Evolutionary conservation across 2,888 invertebrate species (phyloP).

Genomic region (Cataglyphis rosenhaueri): DNA sequence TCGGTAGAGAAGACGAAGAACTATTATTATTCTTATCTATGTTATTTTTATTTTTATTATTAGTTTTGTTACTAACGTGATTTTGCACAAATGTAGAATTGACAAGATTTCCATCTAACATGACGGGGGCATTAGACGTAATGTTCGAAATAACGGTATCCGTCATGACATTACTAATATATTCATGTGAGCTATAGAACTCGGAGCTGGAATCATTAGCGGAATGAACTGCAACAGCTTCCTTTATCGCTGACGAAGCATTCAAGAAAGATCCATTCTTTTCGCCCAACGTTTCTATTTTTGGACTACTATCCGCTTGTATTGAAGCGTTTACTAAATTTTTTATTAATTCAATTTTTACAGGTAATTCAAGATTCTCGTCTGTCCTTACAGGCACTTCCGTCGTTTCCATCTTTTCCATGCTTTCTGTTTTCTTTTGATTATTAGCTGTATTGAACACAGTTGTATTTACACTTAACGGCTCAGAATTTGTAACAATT

Average conservation of each 20-base stretch:
- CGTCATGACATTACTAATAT: background rate
- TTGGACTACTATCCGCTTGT: background rate
- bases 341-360: background rate
- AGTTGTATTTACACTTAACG: background rate
- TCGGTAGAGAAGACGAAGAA: background rate
- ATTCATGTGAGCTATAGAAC: background rate
- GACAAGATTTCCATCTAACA: background rate
- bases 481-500: background rate
- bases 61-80: background rate
- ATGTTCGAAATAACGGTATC: background rate
- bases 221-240: background rate
- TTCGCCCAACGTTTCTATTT: background rate
- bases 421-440: slow-evolving; percentile 9
- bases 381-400: slow-evolving; percentile 25
- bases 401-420: slow-evolving; percentile 13
- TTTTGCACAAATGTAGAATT: background rate
- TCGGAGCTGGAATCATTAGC: background rate
- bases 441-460: background rate
- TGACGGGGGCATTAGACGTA: background rate
- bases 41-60: background rate
- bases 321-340: background rate
- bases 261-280: background rate
- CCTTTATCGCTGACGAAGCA: background rate
- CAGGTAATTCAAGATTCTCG: background rate
- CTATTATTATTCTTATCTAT: background rate